These are phyloP conservation scores for Gari tellinella DNA, from an alignment of 2,888 invertebrate species.

Conservation along the genomic window DNA sequence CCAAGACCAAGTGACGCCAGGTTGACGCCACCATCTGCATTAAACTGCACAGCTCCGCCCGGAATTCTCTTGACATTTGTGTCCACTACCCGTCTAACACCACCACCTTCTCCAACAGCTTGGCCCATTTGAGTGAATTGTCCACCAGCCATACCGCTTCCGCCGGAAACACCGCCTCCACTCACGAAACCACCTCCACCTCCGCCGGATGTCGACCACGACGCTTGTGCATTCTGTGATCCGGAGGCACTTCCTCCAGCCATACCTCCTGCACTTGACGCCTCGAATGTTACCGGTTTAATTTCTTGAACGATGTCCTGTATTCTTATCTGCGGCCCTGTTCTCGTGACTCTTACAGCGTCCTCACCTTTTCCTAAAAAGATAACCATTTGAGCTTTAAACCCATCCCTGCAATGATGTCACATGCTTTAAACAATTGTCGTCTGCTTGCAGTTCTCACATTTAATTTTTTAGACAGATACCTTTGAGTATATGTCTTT, in stretches of 20 bases:
- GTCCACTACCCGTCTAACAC: constrained; percentile 49
- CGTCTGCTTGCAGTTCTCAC: too few relatives aligned
- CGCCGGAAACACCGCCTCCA: constrained; percentile 10
- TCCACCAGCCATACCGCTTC: constrained; percentile 41
- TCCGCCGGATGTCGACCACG: constrained; percentile 9
- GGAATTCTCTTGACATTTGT: constrained; percentile 56
- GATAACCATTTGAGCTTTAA: background rate
- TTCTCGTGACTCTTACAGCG: constrained; percentile 28
- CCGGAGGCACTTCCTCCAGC: constrained; percentile 12
- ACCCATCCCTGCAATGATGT: too few relatives aligned
- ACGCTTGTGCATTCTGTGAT: constrained; percentile 9
- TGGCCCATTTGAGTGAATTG: constrained; percentile 54
- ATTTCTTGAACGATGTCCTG: constrained; percentile 47
- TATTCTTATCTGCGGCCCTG: constrained; percentile 28
- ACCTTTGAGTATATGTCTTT: too few relatives aligned
- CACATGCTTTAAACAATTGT: too few relatives aligned
- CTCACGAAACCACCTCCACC: constrained; percentile 17
- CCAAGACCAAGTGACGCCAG: constrained; percentile 52
- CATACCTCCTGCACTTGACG: constrained; percentile 8
- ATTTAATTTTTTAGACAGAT: too few relatives aligned
- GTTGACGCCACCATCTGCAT: constrained; percentile 44
- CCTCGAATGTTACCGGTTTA: constrained; percentile 39
- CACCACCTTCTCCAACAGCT: constrained; percentile 50
- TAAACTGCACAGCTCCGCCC: constrained; percentile 39
- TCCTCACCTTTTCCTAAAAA: constrained; percentile 29